Base-by-base conservation (phyloP, 2,797 vertebrate genomes). In the Podarcis lilfordi region DNA sequence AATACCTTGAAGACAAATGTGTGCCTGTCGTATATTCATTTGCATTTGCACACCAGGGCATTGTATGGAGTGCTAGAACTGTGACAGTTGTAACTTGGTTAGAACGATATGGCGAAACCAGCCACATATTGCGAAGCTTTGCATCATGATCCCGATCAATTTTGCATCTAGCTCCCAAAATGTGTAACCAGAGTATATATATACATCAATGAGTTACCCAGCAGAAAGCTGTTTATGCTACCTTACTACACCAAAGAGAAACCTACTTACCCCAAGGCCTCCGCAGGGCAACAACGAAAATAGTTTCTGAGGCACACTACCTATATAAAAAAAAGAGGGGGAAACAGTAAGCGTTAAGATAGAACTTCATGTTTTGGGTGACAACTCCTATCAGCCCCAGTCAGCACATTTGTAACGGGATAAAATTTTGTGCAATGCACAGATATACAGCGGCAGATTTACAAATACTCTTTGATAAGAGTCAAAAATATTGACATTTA, bases 261-360 rank as follows among this genome's bases (percentile, higher is more conserved):
- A 88, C 35, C 78, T 95, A 97, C 97, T 97, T 96, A 97, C 97
- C 95, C 97, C 96, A 91, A 97, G 96, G 95, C 97, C 97, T 87
- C 97, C 96, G 94, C 97, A 97, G 93, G 97, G 97, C 90, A 97
- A 92, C 86, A 97, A 94, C 84, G 97, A 96, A 96, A 98, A 97
- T 91, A 95, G 94, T 87, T 97, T 97, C 93, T 96, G 95, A 92
- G 95, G 95, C 77, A 94, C 72, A 1, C 94, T 96, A 94, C 96
- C 97, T 97, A 93, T 27, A 93, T 29, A 85, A n/a, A 85, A 92
- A 92, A 84, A 87, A 94, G 72, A 94, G 8, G 93, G 4, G 37
- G 43, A 85, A 86, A 91, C 80, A 89, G 80, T 50, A 45, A 74
- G 72, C 13, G 15, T 55, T 55, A 55, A 55, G 50, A 55, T 55